These are phyloP conservation scores for Digitonthophagus gazella DNA, from an alignment of 2,888 invertebrate species.

Conservation along the genomic window DNA sequence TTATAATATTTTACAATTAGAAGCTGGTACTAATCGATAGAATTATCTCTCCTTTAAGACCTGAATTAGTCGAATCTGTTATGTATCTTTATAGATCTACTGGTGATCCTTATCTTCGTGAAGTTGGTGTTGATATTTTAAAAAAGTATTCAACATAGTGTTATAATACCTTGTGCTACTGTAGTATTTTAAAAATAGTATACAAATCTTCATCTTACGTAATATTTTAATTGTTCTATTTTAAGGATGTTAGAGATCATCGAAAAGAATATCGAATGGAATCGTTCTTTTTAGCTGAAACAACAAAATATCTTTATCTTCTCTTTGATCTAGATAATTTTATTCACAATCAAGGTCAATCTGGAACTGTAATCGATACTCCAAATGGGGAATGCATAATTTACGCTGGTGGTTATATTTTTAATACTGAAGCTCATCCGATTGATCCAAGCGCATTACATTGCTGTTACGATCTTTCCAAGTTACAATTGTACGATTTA, in stretches of 20 bases:
- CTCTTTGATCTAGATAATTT: conserved; percentile 96
- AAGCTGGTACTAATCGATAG: conserved; percentile 78
- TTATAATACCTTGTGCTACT: conserved; percentile 92
- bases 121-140: conserved; percentile 92
- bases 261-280: conserved; percentile 98
- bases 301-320: conserved; percentile 95
- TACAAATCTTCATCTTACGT: too few relatives aligned
- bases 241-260: conserved; percentile 93
- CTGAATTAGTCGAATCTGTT: conserved; percentile 94
- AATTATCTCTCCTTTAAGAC: conserved; percentile 94
- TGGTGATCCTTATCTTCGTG: conserved; percentile 86
- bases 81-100: conserved; percentile 96
- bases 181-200: too few relatives aligned
- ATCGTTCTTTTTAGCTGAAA: conserved; percentile 97
- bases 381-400: conserved; percentile 84
- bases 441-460: conserved; percentile 88
- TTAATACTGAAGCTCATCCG: conserved; percentile 98
- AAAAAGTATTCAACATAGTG: conserved; percentile 91
- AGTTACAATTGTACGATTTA: conserved; percentile 50
- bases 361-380: conserved; percentile 74
- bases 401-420: conserved; percentile 90
- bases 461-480: conserved; percentile 71
- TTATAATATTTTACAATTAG: conserved; percentile 89
- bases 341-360: conserved; percentile 82
- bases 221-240: conserved; percentile 55